Evolutionary conservation across 35 echinoderm and acorn worm genomes (phyloP).

Genomic region (Heliocidaris tuberculata): DNA sequence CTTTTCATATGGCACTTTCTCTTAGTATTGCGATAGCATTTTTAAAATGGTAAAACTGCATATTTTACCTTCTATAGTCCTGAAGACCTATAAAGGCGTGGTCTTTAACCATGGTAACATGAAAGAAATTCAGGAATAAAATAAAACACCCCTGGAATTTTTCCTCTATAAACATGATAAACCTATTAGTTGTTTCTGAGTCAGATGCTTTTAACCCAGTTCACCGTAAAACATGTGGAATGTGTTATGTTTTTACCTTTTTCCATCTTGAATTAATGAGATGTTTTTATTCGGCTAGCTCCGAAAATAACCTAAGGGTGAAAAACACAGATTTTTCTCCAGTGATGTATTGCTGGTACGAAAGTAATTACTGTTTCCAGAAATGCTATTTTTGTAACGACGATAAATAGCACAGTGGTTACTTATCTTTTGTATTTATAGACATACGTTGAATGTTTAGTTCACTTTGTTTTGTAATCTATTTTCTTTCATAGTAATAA

Average conservation of each 20-base stretch:
- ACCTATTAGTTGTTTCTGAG: neutral
- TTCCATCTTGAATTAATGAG: neutral
- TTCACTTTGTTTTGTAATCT: too few species aligned
- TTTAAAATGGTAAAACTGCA: too few species aligned
- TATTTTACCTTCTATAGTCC: too few species aligned
- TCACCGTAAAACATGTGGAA: neutral
- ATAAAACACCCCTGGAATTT: too few species aligned
- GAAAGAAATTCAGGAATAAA: too few species aligned
- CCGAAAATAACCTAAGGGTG: neutral
- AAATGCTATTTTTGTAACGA: neutral
- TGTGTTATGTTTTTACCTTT: neutral
- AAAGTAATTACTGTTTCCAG: neutral
- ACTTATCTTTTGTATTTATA: too few species aligned
- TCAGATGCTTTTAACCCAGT: neutral
- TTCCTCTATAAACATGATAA: neutral
- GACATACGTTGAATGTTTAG: too few species aligned
- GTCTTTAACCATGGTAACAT: too few species aligned
- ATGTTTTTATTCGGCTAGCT: neutral
- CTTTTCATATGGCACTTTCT: too few species aligned
- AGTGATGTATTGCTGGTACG: neutral
- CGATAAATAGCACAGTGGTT: neutral
- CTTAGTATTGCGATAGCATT: too few species aligned
- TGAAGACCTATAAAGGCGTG: too few species aligned
- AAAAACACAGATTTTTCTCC: neutral
- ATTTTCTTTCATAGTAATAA: too few species aligned